phyloP scores from a whole-genome alignment of 2,797 vertebrate species.

The Smutsia gigantea region DNA sequence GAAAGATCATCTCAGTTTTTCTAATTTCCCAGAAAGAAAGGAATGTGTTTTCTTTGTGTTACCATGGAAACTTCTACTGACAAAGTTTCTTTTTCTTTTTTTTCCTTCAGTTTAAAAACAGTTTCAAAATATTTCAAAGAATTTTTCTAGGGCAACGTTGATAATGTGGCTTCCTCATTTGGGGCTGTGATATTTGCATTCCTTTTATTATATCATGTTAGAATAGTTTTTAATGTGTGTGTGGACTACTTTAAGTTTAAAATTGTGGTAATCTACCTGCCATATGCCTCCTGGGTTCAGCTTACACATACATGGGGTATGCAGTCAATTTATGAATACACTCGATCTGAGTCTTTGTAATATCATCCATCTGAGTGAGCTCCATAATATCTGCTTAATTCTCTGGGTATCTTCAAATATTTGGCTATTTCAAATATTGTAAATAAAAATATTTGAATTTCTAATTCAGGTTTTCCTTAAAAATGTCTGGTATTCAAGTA shows the following conservation, averaged over 20 bases:
- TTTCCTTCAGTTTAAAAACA: not conserved
- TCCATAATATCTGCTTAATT: not conserved
- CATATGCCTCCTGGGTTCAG: not conserved
- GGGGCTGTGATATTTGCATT: not conserved
- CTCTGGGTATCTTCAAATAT: not conserved
- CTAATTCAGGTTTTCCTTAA: not conserved
- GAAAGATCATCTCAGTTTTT: constrained; percentile 55
- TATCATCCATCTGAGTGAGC: not conserved
- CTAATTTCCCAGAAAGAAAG: constrained; percentile 42
- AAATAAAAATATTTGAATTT: not conserved
- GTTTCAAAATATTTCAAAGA: not conserved
- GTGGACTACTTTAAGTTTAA: not conserved
- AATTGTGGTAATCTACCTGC: not conserved
- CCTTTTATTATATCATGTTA: not conserved
- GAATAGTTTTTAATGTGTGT: not conserved
- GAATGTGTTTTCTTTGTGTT: constrained; percentile 69
- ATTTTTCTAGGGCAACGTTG: not conserved
- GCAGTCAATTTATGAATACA: not conserved
- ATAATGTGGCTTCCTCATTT: not conserved
- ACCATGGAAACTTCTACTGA: constrained; percentile 60
- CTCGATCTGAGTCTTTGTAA: not conserved
- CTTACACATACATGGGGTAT: not conserved
- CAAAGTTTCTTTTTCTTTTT: not conserved
- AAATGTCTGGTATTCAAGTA: not conserved
- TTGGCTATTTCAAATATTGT: not conserved